Evolutionary conservation across 1,140 invertebrate species (phyloP).

Genomic region (Drosophila bifasciata): DNA sequence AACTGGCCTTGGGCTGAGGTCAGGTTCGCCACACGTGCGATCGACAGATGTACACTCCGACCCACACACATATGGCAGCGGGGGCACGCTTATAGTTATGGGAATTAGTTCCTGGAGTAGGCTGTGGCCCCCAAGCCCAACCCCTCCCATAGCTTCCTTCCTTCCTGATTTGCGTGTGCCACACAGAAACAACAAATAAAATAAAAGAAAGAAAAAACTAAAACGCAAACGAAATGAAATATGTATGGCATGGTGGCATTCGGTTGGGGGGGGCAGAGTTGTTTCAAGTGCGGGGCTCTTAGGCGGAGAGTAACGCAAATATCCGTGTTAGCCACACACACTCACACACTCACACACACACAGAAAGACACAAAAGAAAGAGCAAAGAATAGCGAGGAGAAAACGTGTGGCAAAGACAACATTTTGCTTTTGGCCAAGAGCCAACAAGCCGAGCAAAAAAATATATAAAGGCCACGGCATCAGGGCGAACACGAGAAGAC

Average conservation of each 20-base stretch:
- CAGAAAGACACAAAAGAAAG: constrained; percentile 23
- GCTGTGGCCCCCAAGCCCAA: constrained; percentile 1
- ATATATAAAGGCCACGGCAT: constrained; percentile 39
- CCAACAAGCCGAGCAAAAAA: constrained; percentile 33
- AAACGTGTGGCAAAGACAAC: constrained; percentile 50
- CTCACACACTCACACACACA: constrained; percentile 3
- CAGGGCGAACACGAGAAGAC: constrained; percentile 6
- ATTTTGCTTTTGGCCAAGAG: constrained; percentile 49
- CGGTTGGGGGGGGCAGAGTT: constrained; percentile 43
- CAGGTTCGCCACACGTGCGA: constrained; percentile 43
- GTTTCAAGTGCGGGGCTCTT: constrained; percentile 50
- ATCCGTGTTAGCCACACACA: constrained; percentile 25
- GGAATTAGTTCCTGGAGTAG: constrained; percentile 36
- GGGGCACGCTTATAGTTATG: constrained; percentile 37
- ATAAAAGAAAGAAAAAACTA: constrained; percentile 17
- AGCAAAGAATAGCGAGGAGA: constrained; percentile 17
- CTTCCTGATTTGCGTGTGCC: constrained; percentile 51
- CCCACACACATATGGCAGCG: background rate
- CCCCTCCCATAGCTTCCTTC: constrained; percentile 1
- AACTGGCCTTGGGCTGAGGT: constrained; percentile 26
- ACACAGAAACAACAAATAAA: no score
- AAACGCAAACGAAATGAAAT: constrained; percentile 66
- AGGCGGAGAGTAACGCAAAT: constrained; percentile 32
- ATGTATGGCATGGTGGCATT: constrained; percentile 66
- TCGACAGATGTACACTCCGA: constrained; percentile 45